These are phyloP conservation scores for Bombus cullumanus DNA, from an alignment of 1,140 invertebrate genomes.

Conservation along the genomic window DNA sequence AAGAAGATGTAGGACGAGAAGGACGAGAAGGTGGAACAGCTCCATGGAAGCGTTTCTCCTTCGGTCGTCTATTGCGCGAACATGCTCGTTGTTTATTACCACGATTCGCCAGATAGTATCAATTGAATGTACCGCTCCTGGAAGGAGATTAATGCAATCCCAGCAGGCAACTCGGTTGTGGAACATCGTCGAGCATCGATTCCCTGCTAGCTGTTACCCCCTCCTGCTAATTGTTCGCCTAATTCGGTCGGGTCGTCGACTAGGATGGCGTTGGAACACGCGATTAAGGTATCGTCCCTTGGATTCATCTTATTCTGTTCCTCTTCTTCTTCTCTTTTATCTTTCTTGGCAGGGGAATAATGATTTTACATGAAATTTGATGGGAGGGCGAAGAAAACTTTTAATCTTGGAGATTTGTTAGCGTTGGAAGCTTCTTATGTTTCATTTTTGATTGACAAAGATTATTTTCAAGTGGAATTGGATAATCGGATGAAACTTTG, in stretches of 20 bases:
- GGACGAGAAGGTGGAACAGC: slow-evolving; percentile 21
- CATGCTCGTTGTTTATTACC: slow-evolving; percentile 62
- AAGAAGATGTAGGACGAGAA: slow-evolving; percentile 36
- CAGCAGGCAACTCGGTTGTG: slow-evolving; percentile 45
- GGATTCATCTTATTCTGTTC: neutral
- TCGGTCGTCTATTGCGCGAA: slow-evolving; percentile 40
- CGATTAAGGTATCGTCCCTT: neutral
- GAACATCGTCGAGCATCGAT: slow-evolving; percentile 40
- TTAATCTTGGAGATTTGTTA: too few relatives aligned
- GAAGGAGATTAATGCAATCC: slow-evolving; percentile 61
- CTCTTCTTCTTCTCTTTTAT: neutral
- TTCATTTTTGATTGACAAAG: too few relatives aligned
- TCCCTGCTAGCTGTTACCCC: neutral
- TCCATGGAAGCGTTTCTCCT: slow-evolving; percentile 36
- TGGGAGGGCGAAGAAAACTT: too few relatives aligned
- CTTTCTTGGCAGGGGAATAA: neutral
- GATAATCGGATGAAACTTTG: too few relatives aligned
- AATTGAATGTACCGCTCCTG: slow-evolving; percentile 55
- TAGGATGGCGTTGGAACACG: slow-evolving; percentile 35
- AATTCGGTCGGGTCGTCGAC: slow-evolving; percentile 49
- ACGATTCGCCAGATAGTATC: slow-evolving; percentile 61
- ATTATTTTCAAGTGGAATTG: too few relatives aligned
- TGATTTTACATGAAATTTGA: too few relatives aligned
- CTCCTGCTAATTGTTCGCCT: slow-evolving; percentile 65
- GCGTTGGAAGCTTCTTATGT: too few relatives aligned